These are phyloP conservation scores for Drosophila picticornis DNA, from an alignment of 2,888 invertebrate species.

Conservation along the genomic window DNA sequence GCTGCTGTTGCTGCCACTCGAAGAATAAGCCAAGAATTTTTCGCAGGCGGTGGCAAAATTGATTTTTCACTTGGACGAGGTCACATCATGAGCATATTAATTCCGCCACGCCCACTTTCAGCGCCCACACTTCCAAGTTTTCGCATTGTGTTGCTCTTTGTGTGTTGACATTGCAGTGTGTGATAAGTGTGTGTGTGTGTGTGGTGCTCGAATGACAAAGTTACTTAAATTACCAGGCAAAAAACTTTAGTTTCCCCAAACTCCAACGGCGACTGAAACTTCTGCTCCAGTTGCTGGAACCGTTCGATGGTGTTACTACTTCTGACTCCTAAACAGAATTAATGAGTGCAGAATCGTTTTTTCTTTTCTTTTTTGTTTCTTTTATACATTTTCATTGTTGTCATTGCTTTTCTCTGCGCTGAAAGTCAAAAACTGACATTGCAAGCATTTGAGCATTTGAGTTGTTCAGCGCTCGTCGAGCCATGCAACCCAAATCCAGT, in stretches of 20 bases:
- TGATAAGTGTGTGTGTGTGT: conserved; percentile 18
- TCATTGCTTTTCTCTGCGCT: conserved; percentile 22
- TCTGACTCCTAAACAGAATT: conserved; percentile 57
- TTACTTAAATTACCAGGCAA: conserved; percentile 75
- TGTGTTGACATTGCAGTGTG: conserved; percentile 57
- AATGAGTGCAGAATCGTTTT: conserved; percentile 55
- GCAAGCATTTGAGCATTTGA: conserved; percentile 62
- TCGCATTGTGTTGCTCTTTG: conserved; percentile 61
- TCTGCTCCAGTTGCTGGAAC: conserved; percentile 4
- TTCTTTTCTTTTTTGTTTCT: conserved; percentile 39
- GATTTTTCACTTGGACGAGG: conserved; percentile 77
- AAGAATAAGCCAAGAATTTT: conserved; percentile 25
- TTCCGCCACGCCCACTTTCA: conserved; percentile 45
- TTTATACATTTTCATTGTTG: conserved; percentile 34
- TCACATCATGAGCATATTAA: conserved; percentile 74
- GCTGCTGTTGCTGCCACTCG: conserved; percentile 3
- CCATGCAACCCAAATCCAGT: conserved; percentile 58
- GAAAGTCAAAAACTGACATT: conserved; percentile 58
- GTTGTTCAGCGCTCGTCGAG: conserved; percentile 23
- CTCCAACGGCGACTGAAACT: conserved; percentile 3
- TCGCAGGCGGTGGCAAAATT: conserved; percentile 52
- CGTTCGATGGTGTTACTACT: conserved; percentile 21
- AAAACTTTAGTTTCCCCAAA: conserved; percentile 63
- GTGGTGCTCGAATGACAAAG: conserved; percentile 70
- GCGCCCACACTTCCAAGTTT: conserved; percentile 14